A percentile compares a stretch with the other conserved stretches of the same genome.
Conservation (phyloP, 2,888 invertebrate species). For the Gymnocheta viridis region DNA sequence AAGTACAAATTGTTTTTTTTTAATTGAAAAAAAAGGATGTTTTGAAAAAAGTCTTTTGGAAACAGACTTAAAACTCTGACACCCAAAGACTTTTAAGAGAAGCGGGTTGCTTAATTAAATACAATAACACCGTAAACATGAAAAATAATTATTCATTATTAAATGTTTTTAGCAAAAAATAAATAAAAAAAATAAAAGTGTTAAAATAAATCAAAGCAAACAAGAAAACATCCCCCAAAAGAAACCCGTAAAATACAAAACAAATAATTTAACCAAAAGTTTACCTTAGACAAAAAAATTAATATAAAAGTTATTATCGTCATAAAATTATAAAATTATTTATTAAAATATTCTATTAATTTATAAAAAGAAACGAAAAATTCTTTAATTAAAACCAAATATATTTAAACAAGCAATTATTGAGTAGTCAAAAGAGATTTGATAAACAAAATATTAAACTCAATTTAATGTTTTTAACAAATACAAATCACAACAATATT, state of each 20-base stretch:
- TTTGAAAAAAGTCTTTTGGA: constrained; percentile 70
- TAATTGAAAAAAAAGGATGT: constrained; percentile 75
- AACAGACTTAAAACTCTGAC: background rate
- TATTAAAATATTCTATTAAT: constrained; percentile 60
- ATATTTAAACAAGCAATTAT: constrained; percentile 70
- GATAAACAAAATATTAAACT: constrained; percentile 17
- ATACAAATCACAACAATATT: background rate
- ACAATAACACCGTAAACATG: constrained; percentile 34
- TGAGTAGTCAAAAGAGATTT: constrained; percentile 63
- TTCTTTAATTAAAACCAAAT: constrained; percentile 66
- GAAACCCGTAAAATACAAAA: constrained; percentile 45
- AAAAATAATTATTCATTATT: constrained; percentile 30
- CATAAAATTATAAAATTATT: constrained; percentile 59
- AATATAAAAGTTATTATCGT: constrained; percentile 60
- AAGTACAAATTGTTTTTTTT: constrained; percentile 82
- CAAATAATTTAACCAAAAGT: constrained; percentile 41
- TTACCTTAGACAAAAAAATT: constrained; percentile 43
- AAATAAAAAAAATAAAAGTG: constrained; percentile 29
- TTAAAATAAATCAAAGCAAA: constrained; percentile 42
- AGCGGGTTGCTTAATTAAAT: constrained; percentile 32
- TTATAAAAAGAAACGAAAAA: constrained; percentile 26
- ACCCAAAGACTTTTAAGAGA: constrained; percentile 27
- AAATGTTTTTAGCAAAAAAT: constrained; percentile 44
- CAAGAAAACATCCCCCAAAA: constrained; percentile 42
- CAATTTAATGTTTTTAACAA: constrained; percentile 19